Conservation (phyloP, 2,113 vertebrate genomes). For the Nettapus auritus region DNA sequence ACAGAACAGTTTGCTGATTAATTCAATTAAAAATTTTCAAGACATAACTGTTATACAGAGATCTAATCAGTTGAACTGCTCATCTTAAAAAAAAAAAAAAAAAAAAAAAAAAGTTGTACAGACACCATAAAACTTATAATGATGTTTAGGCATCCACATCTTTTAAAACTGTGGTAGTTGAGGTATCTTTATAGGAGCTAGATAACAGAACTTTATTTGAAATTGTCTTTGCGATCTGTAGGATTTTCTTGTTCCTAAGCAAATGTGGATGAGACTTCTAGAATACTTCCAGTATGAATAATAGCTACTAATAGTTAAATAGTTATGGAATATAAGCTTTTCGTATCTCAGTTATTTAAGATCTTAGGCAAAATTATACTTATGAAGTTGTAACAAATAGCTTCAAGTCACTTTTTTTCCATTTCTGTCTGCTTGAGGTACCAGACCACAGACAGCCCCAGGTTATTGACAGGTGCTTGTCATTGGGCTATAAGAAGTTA, state of each 20-base stretch:
- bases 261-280: background rate
- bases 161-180: background rate
- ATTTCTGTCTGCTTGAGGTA: background rate
- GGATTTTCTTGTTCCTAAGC: background rate
- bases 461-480: background rate
- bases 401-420: background rate
- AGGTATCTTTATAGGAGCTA: background rate
- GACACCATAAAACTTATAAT: background rate
- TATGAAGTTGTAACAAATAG: background rate
- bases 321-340: background rate
- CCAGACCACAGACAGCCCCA: background rate
- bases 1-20: background rate
- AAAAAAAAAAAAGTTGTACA: background rate
- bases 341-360: background rate
- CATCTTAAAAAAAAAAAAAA: background rate
- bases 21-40: background rate
- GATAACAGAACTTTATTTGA: background rate
- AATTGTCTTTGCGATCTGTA: background rate
- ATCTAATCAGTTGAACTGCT: background rate
- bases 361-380: background rate
- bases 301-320: background rate
- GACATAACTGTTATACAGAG: background rate
- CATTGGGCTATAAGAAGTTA: background rate
- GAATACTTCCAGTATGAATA: background rate
- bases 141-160: background rate